Evolutionary conservation across 2,113 vertebrate species (phyloP), one percentile per base, ranked within the genome.

Genomic region (Brienomyrus longianalis): DNA sequence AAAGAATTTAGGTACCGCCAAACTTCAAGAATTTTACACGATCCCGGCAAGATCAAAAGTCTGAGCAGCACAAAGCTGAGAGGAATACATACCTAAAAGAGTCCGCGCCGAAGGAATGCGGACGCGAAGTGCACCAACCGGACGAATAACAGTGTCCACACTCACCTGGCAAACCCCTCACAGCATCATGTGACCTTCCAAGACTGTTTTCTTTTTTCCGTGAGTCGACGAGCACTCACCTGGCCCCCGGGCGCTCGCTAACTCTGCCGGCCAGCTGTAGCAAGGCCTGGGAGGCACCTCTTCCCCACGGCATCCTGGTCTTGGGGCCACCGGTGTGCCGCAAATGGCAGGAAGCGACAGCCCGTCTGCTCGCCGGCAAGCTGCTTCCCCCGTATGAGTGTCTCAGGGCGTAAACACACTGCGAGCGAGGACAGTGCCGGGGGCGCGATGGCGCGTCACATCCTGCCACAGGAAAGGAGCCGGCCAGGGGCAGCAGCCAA

Each of bases 231-330:
- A 54, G 27, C 86, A 92, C 95, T 93, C 95, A 96, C 95, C 95
- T 96, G 94, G 92, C 89, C 90, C 93, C 94, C 90, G 91, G 83
- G 84, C 92, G 91, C 17, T 92, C 62, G 8, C 91, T 90, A 88
- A 87, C 90, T 89, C 91, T 93, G 91, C 93, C 92, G 4, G 93
- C 89, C 80, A 94, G 89, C 83, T 92, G 91, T 43, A 93, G 92
- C 90, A 94, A 89, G 56, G 91, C 91, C 47, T 90, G 93, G 4
- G 93, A 91, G 87, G 92, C 54, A 6, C 92, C 92, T 95, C 92
- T 95, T 90, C 94, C 92, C 95, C 95, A 95, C 66, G 95, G 95
- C 95, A 96, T 96, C 93, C 93, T 94, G 92, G 92, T 93, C 91
- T 91, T 90, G 93, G 88, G 83, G 45, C 90, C 87, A 48, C 35